These are phyloP conservation scores for Chrysodeixis includens DNA, from an alignment of 2,888 invertebrate genomes.

Conservation along the genomic window DNA sequence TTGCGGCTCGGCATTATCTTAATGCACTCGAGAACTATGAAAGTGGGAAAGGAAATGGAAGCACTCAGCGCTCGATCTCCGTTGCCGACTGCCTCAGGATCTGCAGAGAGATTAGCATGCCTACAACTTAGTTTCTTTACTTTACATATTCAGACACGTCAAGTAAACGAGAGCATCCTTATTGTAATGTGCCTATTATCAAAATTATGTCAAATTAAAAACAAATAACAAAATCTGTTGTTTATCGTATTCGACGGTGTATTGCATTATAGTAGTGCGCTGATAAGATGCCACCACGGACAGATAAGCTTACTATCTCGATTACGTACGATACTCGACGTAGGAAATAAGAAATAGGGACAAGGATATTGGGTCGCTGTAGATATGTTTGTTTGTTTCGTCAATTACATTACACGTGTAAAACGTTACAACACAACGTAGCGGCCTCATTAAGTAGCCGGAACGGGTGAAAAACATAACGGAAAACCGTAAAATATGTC, in stretches of 20 bases:
- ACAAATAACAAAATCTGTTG: constrained; percentile 72
- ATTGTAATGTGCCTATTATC: constrained; percentile 50
- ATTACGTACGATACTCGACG: constrained; percentile 78
- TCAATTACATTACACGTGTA: constrained; percentile 82
- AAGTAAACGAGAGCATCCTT: constrained; percentile 34
- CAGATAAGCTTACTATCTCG: constrained; percentile 82
- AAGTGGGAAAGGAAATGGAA: constrained; percentile 50
- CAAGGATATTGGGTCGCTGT: constrained; percentile 81
- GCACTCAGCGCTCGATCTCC: constrained; percentile 45
- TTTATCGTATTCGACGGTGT: constrained; percentile 70
- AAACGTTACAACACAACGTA: constrained; percentile 74
- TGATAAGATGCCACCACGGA: constrained; percentile 81
- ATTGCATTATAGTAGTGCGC: constrained; percentile 77
- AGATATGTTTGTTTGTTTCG: constrained; percentile 81
- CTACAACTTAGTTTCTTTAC: constrained; percentile 47
- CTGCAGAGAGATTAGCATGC: constrained; percentile 43
- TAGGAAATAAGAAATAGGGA: constrained; percentile 87
- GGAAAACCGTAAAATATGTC: constrained; percentile 71
- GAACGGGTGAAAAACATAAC: constrained; percentile 47
- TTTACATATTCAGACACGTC: constrained; percentile 47
- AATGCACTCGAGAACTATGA: constrained; percentile 34
- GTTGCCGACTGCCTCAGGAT: constrained; percentile 53
- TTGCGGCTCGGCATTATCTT: constrained; percentile 22
- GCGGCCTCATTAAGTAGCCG: constrained; percentile 56
- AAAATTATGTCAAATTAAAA: constrained; percentile 70